These are phyloP conservation scores for Cremastinae sp. DNA, from an alignment of 2,888 invertebrate genomes.

Conservation along the genomic window DNA sequence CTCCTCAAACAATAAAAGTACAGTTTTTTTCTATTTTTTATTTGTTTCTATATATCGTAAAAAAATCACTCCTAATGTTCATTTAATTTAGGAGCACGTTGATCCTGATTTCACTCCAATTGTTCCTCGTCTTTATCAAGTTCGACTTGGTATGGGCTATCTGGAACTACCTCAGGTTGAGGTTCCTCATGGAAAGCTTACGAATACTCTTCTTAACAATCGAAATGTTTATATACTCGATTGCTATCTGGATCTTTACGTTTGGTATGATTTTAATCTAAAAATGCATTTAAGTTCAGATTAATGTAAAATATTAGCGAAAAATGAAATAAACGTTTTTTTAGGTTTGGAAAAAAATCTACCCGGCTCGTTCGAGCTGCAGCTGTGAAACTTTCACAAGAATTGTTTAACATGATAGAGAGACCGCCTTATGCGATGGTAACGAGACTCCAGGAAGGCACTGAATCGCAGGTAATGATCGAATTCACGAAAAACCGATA, in stretches of 20 bases:
- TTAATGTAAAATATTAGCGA: not conserved
- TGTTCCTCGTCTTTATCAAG: slow-evolving; percentile 92
- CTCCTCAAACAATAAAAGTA: slow-evolving; percentile 74
- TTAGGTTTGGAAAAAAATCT: slow-evolving; percentile 97
- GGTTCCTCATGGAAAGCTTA: slow-evolving; percentile 88
- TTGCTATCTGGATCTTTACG: slow-evolving; percentile 95
- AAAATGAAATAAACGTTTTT: not conserved
- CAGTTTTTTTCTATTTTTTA: too few species aligned
- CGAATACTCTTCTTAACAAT: slow-evolving; percentile 90
- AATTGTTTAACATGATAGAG: slow-evolving; percentile 96
- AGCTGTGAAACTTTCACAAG: slow-evolving; percentile 97
- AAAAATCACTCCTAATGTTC: slow-evolving; percentile 12
- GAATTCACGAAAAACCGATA: not conserved
- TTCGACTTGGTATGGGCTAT: slow-evolving; percentile 99
- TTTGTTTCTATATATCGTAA: too few species aligned
- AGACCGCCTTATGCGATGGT: slow-evolving; percentile 93
- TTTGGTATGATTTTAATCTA: slow-evolving; percentile 85
- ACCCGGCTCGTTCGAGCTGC: slow-evolving; percentile 96
- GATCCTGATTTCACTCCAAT: slow-evolving; percentile 84
- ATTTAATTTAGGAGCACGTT: slow-evolving; percentile 86
- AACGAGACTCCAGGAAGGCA: slow-evolving; percentile 94
- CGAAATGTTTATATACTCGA: slow-evolving; percentile 98
- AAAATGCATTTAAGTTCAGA: too few species aligned
- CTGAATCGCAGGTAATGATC: slow-evolving; percentile 87
- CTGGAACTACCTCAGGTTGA: slow-evolving; percentile 97